Percentiles rank a stretch among this genome's conserved stretches.
Conservation (phyloP, 2,888 invertebrate genomes). For the Sericinus montela region DNA sequence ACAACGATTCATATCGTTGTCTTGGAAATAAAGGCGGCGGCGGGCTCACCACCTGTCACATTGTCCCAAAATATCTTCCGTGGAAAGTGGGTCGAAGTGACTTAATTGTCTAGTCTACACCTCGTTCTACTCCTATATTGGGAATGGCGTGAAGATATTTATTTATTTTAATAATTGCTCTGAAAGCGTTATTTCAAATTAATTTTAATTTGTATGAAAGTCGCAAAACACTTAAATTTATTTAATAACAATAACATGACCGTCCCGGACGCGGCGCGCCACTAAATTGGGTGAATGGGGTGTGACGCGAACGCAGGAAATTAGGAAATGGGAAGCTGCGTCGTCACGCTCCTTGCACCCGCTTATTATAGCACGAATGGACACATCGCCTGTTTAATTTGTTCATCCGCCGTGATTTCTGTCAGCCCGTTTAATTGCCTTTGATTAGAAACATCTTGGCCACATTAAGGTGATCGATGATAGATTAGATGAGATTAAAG, state of each 20-base stretch:
- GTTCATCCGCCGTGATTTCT: conserved; percentile 35
- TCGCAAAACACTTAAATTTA: background rate
- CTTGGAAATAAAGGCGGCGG: too few species aligned
- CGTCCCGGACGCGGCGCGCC: conserved; percentile 32
- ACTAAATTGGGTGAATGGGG: conserved; percentile 43
- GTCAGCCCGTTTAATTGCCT: conserved; percentile 29
- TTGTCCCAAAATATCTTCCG: too few species aligned
- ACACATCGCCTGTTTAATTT: conserved; percentile 29
- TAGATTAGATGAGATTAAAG: background rate
- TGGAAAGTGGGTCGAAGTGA: too few species aligned
- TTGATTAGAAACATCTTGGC: conserved; percentile 24
- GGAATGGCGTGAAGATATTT: too few species aligned
- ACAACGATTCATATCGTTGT: too few species aligned
- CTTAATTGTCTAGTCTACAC: too few species aligned
- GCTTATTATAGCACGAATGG: conserved; percentile 23
- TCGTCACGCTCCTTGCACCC: conserved; percentile 24
- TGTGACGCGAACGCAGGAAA: conserved; percentile 50
- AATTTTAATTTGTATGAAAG: background rate
- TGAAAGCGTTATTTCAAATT: too few species aligned
- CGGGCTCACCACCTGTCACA: too few species aligned
- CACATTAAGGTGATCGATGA: conserved; percentile 12
- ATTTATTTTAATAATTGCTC: too few species aligned
- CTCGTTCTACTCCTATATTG: too few species aligned
- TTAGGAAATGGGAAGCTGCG: conserved; percentile 56
- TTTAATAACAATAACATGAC: conserved; percentile 14